Conservation (phyloP, 2,113 vertebrate genomes). For the Notarius lentiginosus region DNA sequence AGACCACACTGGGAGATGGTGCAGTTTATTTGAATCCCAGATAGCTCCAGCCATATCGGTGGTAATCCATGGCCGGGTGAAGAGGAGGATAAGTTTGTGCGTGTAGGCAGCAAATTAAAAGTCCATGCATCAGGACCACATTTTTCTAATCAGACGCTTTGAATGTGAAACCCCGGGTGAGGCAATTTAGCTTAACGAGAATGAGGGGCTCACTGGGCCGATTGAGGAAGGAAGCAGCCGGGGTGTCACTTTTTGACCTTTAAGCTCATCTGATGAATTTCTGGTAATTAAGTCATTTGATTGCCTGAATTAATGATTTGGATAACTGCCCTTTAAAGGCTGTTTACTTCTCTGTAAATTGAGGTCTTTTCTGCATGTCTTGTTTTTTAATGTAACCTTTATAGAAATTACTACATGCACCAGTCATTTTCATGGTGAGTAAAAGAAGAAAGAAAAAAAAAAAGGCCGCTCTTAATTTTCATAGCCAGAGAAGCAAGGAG, state of each 20-base stretch:
- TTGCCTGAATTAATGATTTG: conserved; percentile 83
- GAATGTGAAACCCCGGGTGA: conserved; percentile 75
- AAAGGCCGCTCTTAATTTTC: conserved; percentile 51
- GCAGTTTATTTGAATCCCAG: conserved; percentile 68
- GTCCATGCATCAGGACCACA: conserved; percentile 73
- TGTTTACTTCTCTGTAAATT: conserved; percentile 83
- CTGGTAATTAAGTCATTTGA: conserved; percentile 83
- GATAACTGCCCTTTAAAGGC: conserved; percentile 84
- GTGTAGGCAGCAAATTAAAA: conserved; percentile 72
- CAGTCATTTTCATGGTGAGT: conserved; percentile 70
- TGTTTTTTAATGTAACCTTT: conserved; percentile 82
- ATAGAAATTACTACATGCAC: conserved; percentile 78
- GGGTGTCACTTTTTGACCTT: conserved; percentile 80
- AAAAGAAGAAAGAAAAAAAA: conserved; percentile 44
- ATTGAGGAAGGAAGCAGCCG: conserved; percentile 67
- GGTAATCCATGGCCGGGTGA: conserved; percentile 61
- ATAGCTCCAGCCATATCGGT: conserved; percentile 61
- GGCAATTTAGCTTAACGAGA: conserved; percentile 78
- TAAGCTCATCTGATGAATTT: conserved; percentile 84
- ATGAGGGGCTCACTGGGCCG: conserved; percentile 61
- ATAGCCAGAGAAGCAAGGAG: conserved; percentile 54
- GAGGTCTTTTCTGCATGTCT: conserved; percentile 77
- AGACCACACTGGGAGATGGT: conserved; percentile 63
- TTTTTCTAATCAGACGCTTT: conserved; percentile 75
- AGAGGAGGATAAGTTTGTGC: conserved; percentile 44